Evolutionary conservation across 2,113 vertebrate genomes (phyloP).

Genomic region (Saccopteryx bilineata): DNA sequence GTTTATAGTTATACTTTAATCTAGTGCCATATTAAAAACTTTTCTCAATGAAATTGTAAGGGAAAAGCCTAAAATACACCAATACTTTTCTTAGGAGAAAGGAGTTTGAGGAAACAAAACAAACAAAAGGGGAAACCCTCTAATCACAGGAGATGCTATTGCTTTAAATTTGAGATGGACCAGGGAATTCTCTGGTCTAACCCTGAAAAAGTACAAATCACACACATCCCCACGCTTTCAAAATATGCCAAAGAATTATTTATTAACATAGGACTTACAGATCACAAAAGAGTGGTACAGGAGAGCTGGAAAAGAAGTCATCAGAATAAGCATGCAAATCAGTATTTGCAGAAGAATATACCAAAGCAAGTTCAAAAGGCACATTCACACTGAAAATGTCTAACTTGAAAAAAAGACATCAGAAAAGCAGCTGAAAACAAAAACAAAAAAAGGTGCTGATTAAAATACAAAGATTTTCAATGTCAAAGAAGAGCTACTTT

Average conservation of each 20-base stretch:
- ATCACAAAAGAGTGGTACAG: slow-evolving; percentile 97
- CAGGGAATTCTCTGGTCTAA: slow-evolving; percentile 79
- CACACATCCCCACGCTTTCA: slow-evolving; percentile 94
- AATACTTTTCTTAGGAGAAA: slow-evolving; percentile 43
- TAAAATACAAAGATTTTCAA: slow-evolving; percentile 91
- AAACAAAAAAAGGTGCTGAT: slow-evolving; percentile 78
- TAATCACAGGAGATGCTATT: slow-evolving; percentile 71
- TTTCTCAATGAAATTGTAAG: neutral
- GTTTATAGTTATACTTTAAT: slow-evolving; percentile 31
- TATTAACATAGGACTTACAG: slow-evolving; percentile 98
- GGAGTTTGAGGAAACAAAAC: slow-evolving; percentile 17
- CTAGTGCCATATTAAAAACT: neutral
- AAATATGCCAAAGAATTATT: slow-evolving; percentile 99
- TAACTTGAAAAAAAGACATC: slow-evolving; percentile 89
- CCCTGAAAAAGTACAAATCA: slow-evolving; percentile 87
- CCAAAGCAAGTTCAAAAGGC: slow-evolving; percentile 95
- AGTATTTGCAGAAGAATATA: slow-evolving; percentile 89
- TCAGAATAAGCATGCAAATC: slow-evolving; percentile 90
- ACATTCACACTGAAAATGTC: slow-evolving; percentile 96
- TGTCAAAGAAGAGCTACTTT: slow-evolving; percentile 88
- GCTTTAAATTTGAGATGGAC: slow-evolving; percentile 81
- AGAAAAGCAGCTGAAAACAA: slow-evolving; percentile 83
- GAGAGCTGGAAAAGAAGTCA: slow-evolving; percentile 88
- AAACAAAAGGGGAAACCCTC: slow-evolving; percentile 1
- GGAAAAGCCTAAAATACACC: slow-evolving; percentile 18